Evolutionary conservation across 2,797 vertebrate genomes (phyloP).

Genomic region (Dryobates pubescens): DNA sequence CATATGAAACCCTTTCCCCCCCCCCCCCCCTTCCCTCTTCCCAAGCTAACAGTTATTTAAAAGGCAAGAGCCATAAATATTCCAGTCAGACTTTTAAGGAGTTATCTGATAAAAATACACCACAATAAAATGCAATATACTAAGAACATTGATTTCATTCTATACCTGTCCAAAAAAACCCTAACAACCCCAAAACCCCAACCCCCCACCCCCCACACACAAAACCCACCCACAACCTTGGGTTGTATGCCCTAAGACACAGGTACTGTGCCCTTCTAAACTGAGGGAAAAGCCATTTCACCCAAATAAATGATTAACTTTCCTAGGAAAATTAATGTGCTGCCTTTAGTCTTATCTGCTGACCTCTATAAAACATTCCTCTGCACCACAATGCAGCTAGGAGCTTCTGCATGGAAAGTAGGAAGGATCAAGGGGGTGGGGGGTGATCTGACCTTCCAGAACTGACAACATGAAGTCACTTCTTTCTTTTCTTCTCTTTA

Average conservation of each 20-base stretch:
- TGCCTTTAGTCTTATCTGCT: not conserved
- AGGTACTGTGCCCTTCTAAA: not conserved
- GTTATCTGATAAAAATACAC: not conserved
- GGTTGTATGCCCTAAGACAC: not conserved
- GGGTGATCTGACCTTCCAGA: not conserved
- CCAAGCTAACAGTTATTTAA: too few relatives aligned
- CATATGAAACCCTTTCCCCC: not conserved
- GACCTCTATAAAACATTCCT: not conserved
- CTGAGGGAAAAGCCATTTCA: rapidly evolving
- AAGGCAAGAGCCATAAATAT: not conserved
- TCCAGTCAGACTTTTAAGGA: not conserved
- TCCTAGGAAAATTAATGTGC: not conserved
- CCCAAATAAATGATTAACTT: not conserved
- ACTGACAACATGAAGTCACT: not conserved
- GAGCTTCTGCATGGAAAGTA: not conserved
- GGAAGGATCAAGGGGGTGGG: not conserved
- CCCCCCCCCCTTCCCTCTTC: too few relatives aligned
- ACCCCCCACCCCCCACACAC: too few relatives aligned
- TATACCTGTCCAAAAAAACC: rapidly evolving
- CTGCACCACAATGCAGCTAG: not conserved
- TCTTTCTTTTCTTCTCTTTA: not conserved
- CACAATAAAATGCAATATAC: not conserved
- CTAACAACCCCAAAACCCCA: too few relatives aligned
- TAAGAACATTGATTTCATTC: not conserved
- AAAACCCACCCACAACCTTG: not conserved